Percentiles rank a stretch among this genome's conserved stretches.
Conservation (phyloP, 2,797 vertebrate species). For the Pseudochirops corinnae region DNA sequence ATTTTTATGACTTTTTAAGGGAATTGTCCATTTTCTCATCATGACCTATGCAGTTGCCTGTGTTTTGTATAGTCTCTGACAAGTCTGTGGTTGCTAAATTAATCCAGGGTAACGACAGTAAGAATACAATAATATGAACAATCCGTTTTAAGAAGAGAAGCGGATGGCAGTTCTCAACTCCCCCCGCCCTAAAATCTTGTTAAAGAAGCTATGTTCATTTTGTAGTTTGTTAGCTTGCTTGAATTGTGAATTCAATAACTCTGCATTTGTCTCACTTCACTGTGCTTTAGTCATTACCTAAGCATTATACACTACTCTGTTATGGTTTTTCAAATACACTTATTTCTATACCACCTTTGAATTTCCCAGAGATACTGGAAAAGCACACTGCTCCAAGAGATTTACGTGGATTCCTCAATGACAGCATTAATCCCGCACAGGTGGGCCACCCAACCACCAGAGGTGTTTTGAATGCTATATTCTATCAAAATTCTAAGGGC, state of each 20-base stretch:
- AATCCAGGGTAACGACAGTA: conserved; percentile 44
- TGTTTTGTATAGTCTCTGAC: conserved; percentile 16
- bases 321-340: conserved; percentile 57
- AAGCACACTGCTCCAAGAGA: conserved; percentile 51
- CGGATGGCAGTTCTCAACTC: conserved; percentile 35
- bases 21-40: conserved; percentile 13
- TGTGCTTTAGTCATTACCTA: conserved; percentile 59
- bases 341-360: conserved; percentile 73
- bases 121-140: conserved; percentile 57
- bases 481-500: conserved; percentile 45
- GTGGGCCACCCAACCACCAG: conserved; percentile 53
- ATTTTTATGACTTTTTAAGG: conserved; percentile 31
- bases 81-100: conserved; percentile 39
- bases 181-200: conserved; percentile 41
- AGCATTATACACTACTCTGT: conserved; percentile 52
- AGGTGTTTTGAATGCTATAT: conserved; percentile 39
- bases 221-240: conserved; percentile 48
- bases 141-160: conserved; percentile 50
- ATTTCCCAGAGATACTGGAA: conserved; percentile 70
- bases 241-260: conserved; percentile 66
- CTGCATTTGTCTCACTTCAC: conserved; percentile 4
- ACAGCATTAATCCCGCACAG: conserved; percentile 34
- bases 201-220: conserved; percentile 63
- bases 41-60: not conserved
- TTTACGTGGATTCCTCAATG: conserved; percentile 33